Evolutionary conservation across 2,113 vertebrate genomes (phyloP), one percentile per base, ranked within the genome.

Genomic region (Pycnonotus jocosus): DNA sequence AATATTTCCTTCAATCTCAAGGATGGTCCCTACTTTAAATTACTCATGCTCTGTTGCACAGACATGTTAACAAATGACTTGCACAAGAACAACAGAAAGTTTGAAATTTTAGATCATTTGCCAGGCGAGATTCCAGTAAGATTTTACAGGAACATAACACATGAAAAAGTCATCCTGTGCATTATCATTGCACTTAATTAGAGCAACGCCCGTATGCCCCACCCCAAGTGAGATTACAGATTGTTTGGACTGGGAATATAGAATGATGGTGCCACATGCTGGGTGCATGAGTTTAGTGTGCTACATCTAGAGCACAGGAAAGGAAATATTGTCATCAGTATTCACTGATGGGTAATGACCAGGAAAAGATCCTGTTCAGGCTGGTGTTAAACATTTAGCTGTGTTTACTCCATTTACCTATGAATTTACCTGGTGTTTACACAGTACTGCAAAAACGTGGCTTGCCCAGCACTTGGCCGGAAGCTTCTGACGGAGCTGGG

Each of bases 21-120:
- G 70, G 53, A 92, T 90, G 79, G 53, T 90, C 83, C 44, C 37
- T 61, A 27, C 86, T 93, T 84, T 78, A 95, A 92, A 94, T 97
- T 96, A 94, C 69, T 96, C 96, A 96, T 50, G 65, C 69, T 78
- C 37, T 60, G 28, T 88, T 97, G 95, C 60, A 90, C 86, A 65
- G 92, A 89, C 95, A 88, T 21, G 95, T 80, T 81, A 93, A 58
- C n/a, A 47, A 71, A 62, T 56, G 90, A 74, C 61, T 96, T 96
- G 86, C 95, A 93, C 85, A 97, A 95, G 93, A 94, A 35, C 35
- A 96, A 96, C 92, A 83, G 61, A 88, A 95, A 71, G 82, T 74
- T 84, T 71, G 73, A 88, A 37, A 76, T 90, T 94, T 95, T 83
- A 95, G 76, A 95, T 95, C 72, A 27, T 78, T 92, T 96, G 93